phyloP scores from a whole-genome alignment of 1,140 invertebrate species.

The Diabrotica virgifera region DNA sequence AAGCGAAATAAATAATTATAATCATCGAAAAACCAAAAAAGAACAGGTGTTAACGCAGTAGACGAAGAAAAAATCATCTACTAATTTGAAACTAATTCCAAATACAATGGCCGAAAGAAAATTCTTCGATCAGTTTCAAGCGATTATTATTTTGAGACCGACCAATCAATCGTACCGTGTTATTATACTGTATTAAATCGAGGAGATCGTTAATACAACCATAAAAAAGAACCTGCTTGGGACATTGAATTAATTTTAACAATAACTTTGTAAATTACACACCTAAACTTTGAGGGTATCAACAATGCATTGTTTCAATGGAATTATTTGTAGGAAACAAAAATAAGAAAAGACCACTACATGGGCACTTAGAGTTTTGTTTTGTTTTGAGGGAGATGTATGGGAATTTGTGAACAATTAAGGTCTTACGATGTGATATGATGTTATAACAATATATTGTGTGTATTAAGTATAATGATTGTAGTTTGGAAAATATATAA shows the following conservation, averaged over 20 bases:
- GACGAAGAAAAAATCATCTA: slow-evolving; percentile 30
- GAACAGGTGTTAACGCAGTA: slow-evolving; percentile 33
- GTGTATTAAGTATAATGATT: no score
- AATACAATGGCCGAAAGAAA: slow-evolving; percentile 35
- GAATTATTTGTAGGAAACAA: neutral
- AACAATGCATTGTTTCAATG: slow-evolving; percentile 15
- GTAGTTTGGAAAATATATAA: no score
- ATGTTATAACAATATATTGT: no score
- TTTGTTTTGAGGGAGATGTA: no score
- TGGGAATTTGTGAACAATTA: neutral
- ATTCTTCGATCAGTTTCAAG: slow-evolving; percentile 33
- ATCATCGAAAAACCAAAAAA: slow-evolving; percentile 15
- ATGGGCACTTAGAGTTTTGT: no score
- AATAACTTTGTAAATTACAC: slow-evolving; percentile 32
- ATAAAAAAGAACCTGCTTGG: slow-evolving; percentile 33
- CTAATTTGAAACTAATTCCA: slow-evolving; percentile 37
- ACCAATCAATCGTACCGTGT: slow-evolving; percentile 41
- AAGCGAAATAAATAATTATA: no score
- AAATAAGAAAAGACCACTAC: neutral
- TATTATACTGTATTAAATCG: slow-evolving; percentile 40
- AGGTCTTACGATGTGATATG: no score
- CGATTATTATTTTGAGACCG: slow-evolving; percentile 41
- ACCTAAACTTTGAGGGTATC: slow-evolving; percentile 1
- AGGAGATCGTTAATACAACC: slow-evolving; percentile 33
- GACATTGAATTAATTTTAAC: slow-evolving; percentile 37